A percentile compares a stretch with the other conserved stretches of the same genome.
Conservation (phyloP, 2,797 vertebrate species). For the Thripadectes ignobilis region DNA sequence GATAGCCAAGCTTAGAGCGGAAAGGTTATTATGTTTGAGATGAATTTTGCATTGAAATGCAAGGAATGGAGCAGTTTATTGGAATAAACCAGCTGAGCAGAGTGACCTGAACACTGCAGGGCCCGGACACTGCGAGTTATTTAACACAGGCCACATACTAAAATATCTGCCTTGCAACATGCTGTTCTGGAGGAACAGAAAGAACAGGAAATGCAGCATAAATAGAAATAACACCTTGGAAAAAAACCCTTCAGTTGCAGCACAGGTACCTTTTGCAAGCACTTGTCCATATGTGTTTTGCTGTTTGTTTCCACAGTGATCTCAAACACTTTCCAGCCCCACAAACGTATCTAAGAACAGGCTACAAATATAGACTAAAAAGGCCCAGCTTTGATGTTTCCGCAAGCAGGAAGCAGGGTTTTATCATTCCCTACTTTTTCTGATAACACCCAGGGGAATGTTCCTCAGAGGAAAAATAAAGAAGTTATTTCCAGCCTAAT, state of each 20-base stretch:
- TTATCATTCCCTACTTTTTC: not conserved
- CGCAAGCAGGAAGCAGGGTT: not conserved
- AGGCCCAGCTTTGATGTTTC: not conserved
- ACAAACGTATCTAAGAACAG: not conserved
- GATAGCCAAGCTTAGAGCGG: not conserved
- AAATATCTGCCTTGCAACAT: not conserved
- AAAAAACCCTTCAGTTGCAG: not conserved
- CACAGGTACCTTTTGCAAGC: not conserved
- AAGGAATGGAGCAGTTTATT: not conserved
- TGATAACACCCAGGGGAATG: not conserved
- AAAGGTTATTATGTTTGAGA: not conserved
- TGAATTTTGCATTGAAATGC: not conserved
- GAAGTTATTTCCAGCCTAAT: conserved; percentile 15
- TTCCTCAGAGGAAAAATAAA: conserved; percentile 2
- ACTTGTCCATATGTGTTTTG: not conserved
- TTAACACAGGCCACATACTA: not conserved
- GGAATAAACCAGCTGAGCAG: not conserved
- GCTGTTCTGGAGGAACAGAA: not conserved
- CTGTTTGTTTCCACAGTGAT: not conserved
- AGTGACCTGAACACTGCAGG: not conserved
- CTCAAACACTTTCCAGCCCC: not conserved
- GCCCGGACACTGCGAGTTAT: not conserved
- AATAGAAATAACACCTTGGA: not conserved
- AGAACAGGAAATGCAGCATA: not conserved
- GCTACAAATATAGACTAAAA: not conserved